A percentile compares a stretch with the other conserved stretches of the same genome.
Conservation (phyloP, 2,797 vertebrate species). For the Sebastes taczanowskii region DNA sequence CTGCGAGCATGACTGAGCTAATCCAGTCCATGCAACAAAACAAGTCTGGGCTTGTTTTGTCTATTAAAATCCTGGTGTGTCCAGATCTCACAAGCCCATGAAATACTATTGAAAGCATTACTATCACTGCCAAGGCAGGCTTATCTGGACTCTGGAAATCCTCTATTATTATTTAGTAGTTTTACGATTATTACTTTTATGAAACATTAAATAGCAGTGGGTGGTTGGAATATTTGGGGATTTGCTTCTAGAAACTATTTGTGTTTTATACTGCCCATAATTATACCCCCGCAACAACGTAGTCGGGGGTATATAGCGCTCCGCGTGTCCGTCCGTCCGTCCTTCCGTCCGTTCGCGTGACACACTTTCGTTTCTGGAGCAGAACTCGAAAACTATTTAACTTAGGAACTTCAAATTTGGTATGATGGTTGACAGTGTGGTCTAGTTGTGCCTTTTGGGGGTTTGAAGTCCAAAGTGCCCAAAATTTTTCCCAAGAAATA, state of each 20-base stretch:
- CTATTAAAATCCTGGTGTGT: conserved; percentile 42
- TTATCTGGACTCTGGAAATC: conserved; percentile 31
- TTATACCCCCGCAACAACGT: no score
- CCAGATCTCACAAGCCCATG: conserved; percentile 33
- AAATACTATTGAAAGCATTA: conserved; percentile 14
- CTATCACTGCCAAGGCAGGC: conserved; percentile 7
- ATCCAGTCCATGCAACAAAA: conserved; percentile 46
- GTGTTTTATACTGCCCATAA: background rate
- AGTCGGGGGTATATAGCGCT: no score
- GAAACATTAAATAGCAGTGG: conserved; percentile 8
- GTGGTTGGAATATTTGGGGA: background rate
- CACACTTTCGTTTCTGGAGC: no score
- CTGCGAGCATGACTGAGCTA: conserved; percentile 46
- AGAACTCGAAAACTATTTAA: no score
- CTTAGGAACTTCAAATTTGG: no score
- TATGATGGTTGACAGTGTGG: no score
- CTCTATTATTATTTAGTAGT: conserved; percentile 2
- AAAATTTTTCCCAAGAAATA: no score
- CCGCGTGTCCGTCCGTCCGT: accelerated
- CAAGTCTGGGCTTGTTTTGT: conserved; percentile 67
- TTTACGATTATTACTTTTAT: conserved; percentile 10
- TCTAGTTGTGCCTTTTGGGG: no score
- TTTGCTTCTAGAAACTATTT: background rate
- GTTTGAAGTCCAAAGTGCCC: no score
- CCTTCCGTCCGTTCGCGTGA: no score